Conservation (phyloP, 2,888 invertebrate species). For the Dolomedes plantarius region DNA sequence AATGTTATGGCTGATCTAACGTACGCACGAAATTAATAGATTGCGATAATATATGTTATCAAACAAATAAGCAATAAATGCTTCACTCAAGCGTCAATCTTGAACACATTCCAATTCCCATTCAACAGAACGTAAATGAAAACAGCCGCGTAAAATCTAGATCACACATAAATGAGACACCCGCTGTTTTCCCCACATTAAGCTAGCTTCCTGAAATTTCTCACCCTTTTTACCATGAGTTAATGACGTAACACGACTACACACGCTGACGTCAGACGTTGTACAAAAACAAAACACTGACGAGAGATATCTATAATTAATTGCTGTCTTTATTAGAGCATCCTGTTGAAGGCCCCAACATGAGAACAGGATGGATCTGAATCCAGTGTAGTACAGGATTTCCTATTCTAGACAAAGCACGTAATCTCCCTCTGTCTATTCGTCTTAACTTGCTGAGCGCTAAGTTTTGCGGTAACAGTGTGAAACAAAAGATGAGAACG, state of each 20-base stretch:
- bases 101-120: too few relatives aligned
- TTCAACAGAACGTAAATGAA: too few relatives aligned
- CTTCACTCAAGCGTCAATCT: too few relatives aligned
- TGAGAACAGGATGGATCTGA: constrained; percentile 65
- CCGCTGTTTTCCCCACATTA: too few relatives aligned
- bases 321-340: constrained; percentile 54
- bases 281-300: constrained; percentile 40
- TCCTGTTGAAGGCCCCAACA: constrained; percentile 46
- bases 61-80: too few relatives aligned
- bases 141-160: too few relatives aligned
- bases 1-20: too few relatives aligned
- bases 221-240: not conserved
- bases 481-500: too few relatives aligned
- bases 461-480: too few relatives aligned
- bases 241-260: not conserved
- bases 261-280: not conserved
- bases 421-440: not conserved
- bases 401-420: constrained; percentile 53
- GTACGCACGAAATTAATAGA: too few relatives aligned
- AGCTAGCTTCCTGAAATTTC: not conserved
- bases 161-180: too few relatives aligned
- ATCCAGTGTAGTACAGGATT: constrained; percentile 54
- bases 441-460: not conserved
- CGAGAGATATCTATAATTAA: constrained; percentile 53
- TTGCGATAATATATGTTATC: too few relatives aligned